A percentile compares a stretch with the other conserved stretches of the same genome.
phyloP scores from a whole-genome alignment of 2,888 invertebrate genomes.

The Yponomeuta sedellus region DNA sequence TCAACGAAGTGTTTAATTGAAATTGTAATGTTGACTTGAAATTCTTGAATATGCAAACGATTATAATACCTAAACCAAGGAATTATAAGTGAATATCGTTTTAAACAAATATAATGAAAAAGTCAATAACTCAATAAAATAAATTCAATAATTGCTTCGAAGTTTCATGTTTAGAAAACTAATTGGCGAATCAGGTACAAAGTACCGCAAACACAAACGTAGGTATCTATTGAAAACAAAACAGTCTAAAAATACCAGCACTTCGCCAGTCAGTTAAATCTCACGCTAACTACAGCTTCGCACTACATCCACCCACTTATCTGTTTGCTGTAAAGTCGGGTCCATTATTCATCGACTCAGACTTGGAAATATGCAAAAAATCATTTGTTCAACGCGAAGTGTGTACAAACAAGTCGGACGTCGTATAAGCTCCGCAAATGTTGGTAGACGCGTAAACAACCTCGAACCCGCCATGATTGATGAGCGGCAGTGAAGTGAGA shows the following conservation, averaged over 20 bases:
- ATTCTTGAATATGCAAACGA: neutral
- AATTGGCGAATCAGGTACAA: too few species aligned
- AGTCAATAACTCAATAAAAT: too few species aligned
- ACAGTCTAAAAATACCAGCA: neutral
- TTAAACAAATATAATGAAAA: too few species aligned
- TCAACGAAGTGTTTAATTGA: neutral
- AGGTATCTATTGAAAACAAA: neutral
- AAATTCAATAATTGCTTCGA: too few species aligned
- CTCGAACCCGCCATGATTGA: neutral
- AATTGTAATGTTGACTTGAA: neutral
- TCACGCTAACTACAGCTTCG: neutral
- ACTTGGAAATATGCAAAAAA: neutral
- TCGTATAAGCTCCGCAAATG: neutral
- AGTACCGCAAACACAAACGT: too few species aligned
- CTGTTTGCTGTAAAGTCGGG: neutral
- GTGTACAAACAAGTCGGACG: neutral
- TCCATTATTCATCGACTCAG: neutral
- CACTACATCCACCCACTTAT: neutral
- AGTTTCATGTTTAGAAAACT: too few species aligned
- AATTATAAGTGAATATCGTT: too few species aligned
- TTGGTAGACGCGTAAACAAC: neutral
- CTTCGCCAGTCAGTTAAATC: neutral
- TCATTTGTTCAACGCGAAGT: neutral
- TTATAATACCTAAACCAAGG: neutral
- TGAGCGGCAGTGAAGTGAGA: neutral